Percentiles rank a stretch among this genome's conserved stretches.
phyloP scores from a whole-genome alignment of 1,140 invertebrate genomes.

The Palaemon carinicauda region DNA sequence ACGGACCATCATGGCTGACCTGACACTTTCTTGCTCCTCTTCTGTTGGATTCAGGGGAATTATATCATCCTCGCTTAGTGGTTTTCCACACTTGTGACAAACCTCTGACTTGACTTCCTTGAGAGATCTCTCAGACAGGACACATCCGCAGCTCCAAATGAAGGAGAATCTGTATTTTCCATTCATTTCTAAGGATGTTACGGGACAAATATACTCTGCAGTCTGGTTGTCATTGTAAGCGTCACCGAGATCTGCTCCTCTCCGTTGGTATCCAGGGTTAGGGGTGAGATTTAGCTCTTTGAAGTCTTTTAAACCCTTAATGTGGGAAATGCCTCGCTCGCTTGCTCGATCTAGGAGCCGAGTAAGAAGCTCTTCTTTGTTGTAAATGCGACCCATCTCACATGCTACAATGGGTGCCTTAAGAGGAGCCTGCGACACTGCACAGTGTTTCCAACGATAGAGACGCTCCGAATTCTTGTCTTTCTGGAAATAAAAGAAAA shows the following conservation, averaged over 20 bases:
- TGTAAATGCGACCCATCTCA: conserved; percentile 90
- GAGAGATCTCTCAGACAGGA: conserved; percentile 91
- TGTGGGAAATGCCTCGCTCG: conserved; percentile 49
- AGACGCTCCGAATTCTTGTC: conserved; percentile 90
- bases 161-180: conserved; percentile 93
- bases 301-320: conserved; percentile 58
- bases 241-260: conserved; percentile 80
- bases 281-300: conserved; percentile 72
- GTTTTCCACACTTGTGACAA: conserved; percentile 61
- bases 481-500: conserved; percentile 75
- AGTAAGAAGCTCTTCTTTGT: conserved; percentile 92
- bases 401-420: conserved; percentile 90
- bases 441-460: conserved; percentile 94
- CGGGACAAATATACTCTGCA: conserved; percentile 91
- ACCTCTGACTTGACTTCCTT: conserved; percentile 82
- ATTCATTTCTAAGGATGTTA: conserved; percentile 96
- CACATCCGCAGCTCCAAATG: conserved; percentile 95
- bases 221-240: conserved; percentile 78
- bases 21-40: conserved; percentile 77
- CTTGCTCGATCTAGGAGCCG: conserved; percentile 61
- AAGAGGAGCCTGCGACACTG: conserved; percentile 86
- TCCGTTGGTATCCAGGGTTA: conserved; percentile 80
- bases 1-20: conserved; percentile 73
- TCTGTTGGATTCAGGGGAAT: conserved; percentile 84
- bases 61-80: conserved; percentile 74